These are phyloP conservation scores for Delia radicum DNA, from an alignment of 1,140 invertebrate genomes.

Conservation along the genomic window DNA sequence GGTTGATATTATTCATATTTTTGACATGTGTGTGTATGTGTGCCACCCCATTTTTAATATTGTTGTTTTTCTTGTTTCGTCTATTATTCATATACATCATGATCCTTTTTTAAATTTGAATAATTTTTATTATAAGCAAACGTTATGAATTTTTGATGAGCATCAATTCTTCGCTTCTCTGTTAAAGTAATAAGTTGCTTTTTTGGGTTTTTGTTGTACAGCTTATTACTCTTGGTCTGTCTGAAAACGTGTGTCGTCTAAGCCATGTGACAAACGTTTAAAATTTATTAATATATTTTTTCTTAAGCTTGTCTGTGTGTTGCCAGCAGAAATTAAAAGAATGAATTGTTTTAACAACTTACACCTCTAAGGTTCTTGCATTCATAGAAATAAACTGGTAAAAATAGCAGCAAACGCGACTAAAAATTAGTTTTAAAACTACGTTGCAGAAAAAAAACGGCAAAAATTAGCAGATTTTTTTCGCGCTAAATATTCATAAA, in stretches of 20 bases:
- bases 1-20: not conserved
- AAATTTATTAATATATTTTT: slow-evolving; percentile 54
- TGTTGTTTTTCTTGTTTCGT: slow-evolving; percentile 28
- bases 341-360: too few relatives aligned
- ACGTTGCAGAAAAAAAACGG: too few relatives aligned
- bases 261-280: slow-evolving; percentile 33
- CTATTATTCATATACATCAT: slow-evolving; percentile 29
- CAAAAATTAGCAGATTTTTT: too few relatives aligned
- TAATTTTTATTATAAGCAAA: slow-evolving; percentile 45
- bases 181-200: not conserved
- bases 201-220: not conserved
- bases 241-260: slow-evolving; percentile 36
- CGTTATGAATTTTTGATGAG: slow-evolving; percentile 54
- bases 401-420: too few relatives aligned
- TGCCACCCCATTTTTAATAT: not conserved
- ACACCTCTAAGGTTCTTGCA: too few relatives aligned
- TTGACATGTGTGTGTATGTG: not conserved
- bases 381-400: too few relatives aligned
- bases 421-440: too few relatives aligned
- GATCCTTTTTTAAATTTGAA: slow-evolving; percentile 53
- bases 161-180: slow-evolving; percentile 7
- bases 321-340: too few relatives aligned
- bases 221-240: not conserved
- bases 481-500: too few relatives aligned
- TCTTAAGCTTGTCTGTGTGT: not conserved